Evolutionary conservation across 2,888 invertebrate genomes (phyloP), one percentile per base, ranked within the genome.

Genomic region (Hofmannophila pseudospretella): DNA sequence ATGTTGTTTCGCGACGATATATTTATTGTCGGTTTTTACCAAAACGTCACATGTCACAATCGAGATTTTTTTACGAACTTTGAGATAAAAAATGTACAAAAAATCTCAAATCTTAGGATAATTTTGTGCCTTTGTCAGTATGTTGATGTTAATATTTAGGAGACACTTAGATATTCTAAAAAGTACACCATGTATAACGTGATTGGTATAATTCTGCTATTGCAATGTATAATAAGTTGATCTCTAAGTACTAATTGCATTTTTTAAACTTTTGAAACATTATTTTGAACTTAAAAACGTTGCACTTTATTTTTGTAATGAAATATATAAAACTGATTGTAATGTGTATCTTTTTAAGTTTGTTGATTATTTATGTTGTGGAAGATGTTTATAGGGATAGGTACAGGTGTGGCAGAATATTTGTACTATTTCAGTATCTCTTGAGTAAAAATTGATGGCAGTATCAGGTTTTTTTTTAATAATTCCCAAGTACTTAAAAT

Each of bases 101-200:
- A 30, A 16, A 25, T 14, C 11, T 25, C 39, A 11, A 40, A 38
- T 48, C 45, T 51, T 44, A 47, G 39, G 39, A 54, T 52, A 48
- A 36, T 50, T 59, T 61, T 39, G 60, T 64, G 63, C 63, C 58
- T 64, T 63, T 56, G 32, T 39, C 34, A 41, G 43, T 54, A 47
- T 47, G 45, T 58, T 45, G 39, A 47, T 46, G 30, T 45, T 44
- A 42, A 27, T 35, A 12, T 39, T 32, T 46, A 45, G 25, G 35
- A 14, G 13, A 34, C 3, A 8, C 13, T 11, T 34, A 12, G 7
- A 32, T 26, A 34, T 39, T 23, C n/a, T n/a, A 23, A 38, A 26
- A 22, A 32, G 37, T 34, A 41, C 34, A 42, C 32, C 44, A 39
- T 49, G 36, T 47, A 20, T 20, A 20, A 20, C 2, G n/a, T 23